Base-by-base conservation (phyloP, 1,140 invertebrate genomes). In the Ceratina calcarata region DNA sequence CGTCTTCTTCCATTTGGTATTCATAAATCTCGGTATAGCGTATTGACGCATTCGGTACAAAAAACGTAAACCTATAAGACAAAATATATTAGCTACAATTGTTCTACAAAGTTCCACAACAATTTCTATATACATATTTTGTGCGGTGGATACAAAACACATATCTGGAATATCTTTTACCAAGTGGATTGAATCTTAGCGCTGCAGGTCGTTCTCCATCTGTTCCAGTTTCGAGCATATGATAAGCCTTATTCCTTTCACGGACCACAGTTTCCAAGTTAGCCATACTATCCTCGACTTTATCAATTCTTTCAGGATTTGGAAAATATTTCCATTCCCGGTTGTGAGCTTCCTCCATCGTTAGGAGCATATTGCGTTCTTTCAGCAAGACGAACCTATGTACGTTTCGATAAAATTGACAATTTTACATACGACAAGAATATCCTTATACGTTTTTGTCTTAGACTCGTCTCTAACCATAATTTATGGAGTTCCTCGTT, bases 401-500 rank as follows among this genome's bases (percentile, higher is more conserved):
- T 27, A 75, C 62, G 72, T 79, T 45, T 45, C 10, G 6, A 45
- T 20, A 69, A 78, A 65, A 32, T 24, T 55, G 67, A n/a, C 65
- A 3, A 57, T 57, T 66, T 18, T 16, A 37, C 22, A 4, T 2
- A 32, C 27, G 4, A 32, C 27, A 32, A 32, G 22, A 22, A 13
- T 32, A 3, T 67, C 1, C 57, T 58, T 61, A 8, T 53, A 73
- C 53, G 18, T 20, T 60, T 68, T 24, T 22, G 0, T 71, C 7
- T 45, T 10, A 12, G 8, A 51, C 57, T 65, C 15, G 58, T 85
- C 70, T 82, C 80, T 88, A 93, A 99, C 99, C 99, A 99, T 73
- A 99, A 93, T 94, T 99, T 99, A 89, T 99, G 99, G 62, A 99
- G 94, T 93, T 99, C 99, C 66, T 95, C 94, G 92, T 99, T 99